Percentiles rank a stretch among this genome's conserved stretches.
Conservation (phyloP, 1,140 invertebrate genomes). For the Drosophila melanogaster region Release_6_plus_ISO1_MT NC_004354.4:23078501-23079000, state of each 20-base stretch:
- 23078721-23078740: not conserved
- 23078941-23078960: constrained; percentile 94
- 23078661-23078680: too few species aligned
- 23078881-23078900: constrained; percentile 89
- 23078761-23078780: constrained; percentile 62
- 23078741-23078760: not conserved
- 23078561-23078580: too few species aligned
- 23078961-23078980: constrained; percentile 94
- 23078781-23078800: constrained; percentile 50
- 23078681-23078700: too few species aligned
- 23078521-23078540: too few species aligned
- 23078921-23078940: constrained; percentile 91
- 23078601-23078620: too few species aligned
- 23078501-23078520: too few species aligned
- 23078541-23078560: too few species aligned
- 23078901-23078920: constrained; percentile 91
- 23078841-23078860: constrained; percentile 88
- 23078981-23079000: constrained; percentile 96
- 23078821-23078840: constrained; percentile 62
- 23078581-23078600: too few species aligned
- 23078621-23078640: too few species aligned
- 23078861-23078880: constrained; percentile 89
- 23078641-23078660: too few species aligned
- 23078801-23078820: constrained; percentile 62
- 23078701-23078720: too few species aligned